phyloP scores from a whole-genome alignment of 2,888 invertebrate genomes.

The Agonopterix alstromeriana region DNA sequence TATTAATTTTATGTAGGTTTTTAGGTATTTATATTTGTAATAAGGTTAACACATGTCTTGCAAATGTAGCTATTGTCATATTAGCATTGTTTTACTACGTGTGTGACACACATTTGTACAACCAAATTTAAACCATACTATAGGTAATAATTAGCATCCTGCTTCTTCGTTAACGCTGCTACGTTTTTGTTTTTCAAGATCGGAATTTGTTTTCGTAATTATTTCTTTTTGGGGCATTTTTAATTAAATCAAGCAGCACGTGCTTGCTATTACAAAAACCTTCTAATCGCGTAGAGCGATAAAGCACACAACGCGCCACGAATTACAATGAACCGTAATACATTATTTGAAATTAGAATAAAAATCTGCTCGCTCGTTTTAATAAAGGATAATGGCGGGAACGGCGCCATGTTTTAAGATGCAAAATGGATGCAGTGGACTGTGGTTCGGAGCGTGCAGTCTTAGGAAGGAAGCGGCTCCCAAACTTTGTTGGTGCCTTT shows the following conservation, averaged over 20 bases:
- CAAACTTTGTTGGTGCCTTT: too few relatives aligned
- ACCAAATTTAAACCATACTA: too few relatives aligned
- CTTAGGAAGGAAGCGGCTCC: conserved; percentile 4
- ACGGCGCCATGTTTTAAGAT: conserved; percentile 20
- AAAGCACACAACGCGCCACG: conserved; percentile 41
- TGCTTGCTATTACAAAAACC: conserved; percentile 31
- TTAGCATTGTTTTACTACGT: too few relatives aligned
- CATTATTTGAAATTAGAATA: conserved; percentile 32
- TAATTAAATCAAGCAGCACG: conserved; percentile 27
- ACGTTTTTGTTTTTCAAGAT: too few relatives aligned
- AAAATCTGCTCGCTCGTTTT: conserved; percentile 20
- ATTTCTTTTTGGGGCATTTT: conserved; percentile 8
- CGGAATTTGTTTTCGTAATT: too few relatives aligned
- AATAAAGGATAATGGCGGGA: conserved; percentile 26
- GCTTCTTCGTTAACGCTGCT: too few relatives aligned
- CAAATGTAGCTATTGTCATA: too few relatives aligned
- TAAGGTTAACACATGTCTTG: too few relatives aligned
- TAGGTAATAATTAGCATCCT: too few relatives aligned
- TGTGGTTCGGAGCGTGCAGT: conserved; percentile 16
- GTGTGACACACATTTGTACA: too few relatives aligned
- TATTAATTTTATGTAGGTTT: too few relatives aligned
- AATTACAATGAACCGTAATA: conserved; percentile 39
- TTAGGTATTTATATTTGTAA: too few relatives aligned
- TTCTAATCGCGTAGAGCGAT: conserved; percentile 34
- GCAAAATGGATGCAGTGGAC: conserved; percentile 42